These are phyloP conservation scores for Sitta europaea DNA, from an alignment of 2,113 vertebrate genomes.

Conservation along the genomic window DNA sequence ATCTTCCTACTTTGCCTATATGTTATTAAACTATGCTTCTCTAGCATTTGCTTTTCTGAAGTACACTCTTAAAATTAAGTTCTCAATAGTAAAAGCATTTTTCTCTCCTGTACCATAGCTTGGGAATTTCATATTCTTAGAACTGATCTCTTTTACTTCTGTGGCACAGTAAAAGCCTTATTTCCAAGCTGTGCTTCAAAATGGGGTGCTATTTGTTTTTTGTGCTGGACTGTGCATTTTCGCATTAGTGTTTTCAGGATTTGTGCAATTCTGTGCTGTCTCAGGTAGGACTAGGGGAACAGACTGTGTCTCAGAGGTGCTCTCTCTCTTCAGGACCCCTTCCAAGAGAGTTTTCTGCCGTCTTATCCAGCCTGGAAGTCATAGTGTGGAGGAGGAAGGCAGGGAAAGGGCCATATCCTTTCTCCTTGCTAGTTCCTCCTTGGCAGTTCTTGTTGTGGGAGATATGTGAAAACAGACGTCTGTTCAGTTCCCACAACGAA, in stretches of 20 bases:
- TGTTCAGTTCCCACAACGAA: not conserved
- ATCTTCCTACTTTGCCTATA: not conserved
- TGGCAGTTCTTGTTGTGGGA: not conserved
- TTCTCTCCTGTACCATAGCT: not conserved
- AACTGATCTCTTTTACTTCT: not conserved
- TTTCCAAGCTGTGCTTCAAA: not conserved
- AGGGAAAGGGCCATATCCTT: slow-evolving; percentile 1
- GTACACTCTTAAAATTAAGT: not conserved
- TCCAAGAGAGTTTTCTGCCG: not conserved
- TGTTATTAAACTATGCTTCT: not conserved
- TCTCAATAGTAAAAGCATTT: slow-evolving; percentile 1
- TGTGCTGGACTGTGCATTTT: not conserved
- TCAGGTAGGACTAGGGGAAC: not conserved
- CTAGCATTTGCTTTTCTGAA: not conserved
- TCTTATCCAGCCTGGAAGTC: not conserved
- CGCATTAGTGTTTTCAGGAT: not conserved
- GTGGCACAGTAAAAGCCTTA: not conserved
- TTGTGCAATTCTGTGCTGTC: not conserved
- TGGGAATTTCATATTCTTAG: slow-evolving; percentile 1
- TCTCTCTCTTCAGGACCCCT: not conserved
- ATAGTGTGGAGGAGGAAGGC: slow-evolving; percentile 18
- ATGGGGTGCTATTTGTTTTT: not conserved
- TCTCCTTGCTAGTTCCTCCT: not conserved
- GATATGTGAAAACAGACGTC: not conserved
- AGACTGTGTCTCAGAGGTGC: not conserved